phyloP scores from a whole-genome alignment of 2,888 invertebrate genomes.

The Copidosoma aretas region DNA sequence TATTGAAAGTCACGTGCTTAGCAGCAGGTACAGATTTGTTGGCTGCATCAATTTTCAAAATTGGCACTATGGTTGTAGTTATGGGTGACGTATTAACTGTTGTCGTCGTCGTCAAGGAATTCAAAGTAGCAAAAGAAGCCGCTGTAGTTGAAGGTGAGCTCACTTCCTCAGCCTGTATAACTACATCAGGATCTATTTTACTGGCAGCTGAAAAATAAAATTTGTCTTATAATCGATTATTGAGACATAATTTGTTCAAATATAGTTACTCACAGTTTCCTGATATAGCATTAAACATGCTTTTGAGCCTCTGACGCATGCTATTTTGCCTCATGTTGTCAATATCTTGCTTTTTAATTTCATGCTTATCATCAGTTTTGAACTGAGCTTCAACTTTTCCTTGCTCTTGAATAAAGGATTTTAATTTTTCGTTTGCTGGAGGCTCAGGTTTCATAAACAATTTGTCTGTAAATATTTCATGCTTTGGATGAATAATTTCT shows the following conservation, averaged over 20 bases:
- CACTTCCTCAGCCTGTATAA: constrained; percentile 58
- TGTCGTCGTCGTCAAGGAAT: constrained; percentile 55
- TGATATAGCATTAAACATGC: constrained; percentile 60
- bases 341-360: constrained; percentile 59
- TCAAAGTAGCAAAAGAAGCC: constrained; percentile 47
- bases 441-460: constrained; percentile 60
- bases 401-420: constrained; percentile 54
- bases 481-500: neutral
- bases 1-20: constrained; percentile 54
- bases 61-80: constrained; percentile 53
- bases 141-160: constrained; percentile 33
- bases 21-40: constrained; percentile 37
- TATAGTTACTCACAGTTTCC: constrained; percentile 53
- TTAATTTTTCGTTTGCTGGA: constrained; percentile 54
- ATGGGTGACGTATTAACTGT: constrained; percentile 57
- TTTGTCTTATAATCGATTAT: neutral
- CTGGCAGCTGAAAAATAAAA: constrained; percentile 44
- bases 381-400: constrained; percentile 52
- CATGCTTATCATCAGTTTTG: constrained; percentile 53
- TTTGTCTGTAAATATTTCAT: constrained; percentile 47
- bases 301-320: constrained; percentile 57
- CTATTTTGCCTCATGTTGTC: constrained; percentile 58
- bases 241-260: neutral
- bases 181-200: constrained; percentile 58
- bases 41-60: constrained; percentile 44